Conservation (phyloP, 2,113 vertebrate species). For the Chloroceryle aenea region DNA sequence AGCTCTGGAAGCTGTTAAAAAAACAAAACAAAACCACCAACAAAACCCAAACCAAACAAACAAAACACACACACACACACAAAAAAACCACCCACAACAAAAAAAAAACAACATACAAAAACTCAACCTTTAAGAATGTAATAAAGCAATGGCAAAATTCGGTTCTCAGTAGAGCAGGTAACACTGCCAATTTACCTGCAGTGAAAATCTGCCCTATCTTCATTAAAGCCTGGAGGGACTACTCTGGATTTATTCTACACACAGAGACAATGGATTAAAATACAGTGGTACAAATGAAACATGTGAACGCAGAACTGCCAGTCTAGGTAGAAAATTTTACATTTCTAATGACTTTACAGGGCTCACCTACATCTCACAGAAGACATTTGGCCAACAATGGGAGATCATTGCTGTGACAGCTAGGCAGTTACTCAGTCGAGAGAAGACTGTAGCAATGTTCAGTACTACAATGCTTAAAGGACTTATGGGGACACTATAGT, state of each 20-base stretch:
- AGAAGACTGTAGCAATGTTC: neutral
- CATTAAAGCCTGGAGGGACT: neutral
- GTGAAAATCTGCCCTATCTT: neutral
- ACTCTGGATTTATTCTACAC: neutral
- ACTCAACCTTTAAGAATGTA: neutral
- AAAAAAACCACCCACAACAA: too few relatives aligned
- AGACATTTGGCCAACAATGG: neutral
- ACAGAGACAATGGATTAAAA: neutral
- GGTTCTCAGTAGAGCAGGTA: neutral
- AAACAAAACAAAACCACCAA: too few relatives aligned
- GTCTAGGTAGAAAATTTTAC: neutral
- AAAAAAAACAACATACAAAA: neutral
- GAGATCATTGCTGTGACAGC: neutral
- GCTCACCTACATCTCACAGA: neutral
- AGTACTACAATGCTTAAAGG: neutral
- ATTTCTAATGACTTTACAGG: neutral
- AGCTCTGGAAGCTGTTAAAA: neutral
- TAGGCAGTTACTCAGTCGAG: neutral
- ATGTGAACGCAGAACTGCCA: neutral
- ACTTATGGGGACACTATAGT: neutral
- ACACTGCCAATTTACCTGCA: neutral
- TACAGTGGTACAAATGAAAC: neutral
- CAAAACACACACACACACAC: too few relatives aligned
- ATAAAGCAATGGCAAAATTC: neutral
- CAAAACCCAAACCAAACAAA: too few relatives aligned